Conservation (phyloP, 2,113 vertebrate genomes). For the Vombatus ursinus region DNA sequence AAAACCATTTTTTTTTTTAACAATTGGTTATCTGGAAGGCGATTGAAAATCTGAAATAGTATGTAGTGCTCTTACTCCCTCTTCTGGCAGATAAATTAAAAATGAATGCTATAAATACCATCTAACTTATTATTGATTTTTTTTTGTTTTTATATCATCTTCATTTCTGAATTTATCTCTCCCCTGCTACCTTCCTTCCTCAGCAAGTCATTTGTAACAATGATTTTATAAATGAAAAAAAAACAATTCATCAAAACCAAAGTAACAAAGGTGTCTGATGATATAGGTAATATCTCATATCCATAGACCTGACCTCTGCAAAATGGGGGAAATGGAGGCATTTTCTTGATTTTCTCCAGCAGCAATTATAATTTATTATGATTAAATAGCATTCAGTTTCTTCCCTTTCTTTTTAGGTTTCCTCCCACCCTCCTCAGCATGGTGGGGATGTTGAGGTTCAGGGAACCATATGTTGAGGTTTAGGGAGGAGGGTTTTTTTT, state of each 20-base stretch:
- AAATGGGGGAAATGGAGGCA: not conserved
- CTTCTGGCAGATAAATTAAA: constrained; percentile 77
- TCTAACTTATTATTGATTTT: not conserved
- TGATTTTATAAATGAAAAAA: not conserved
- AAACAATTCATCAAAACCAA: not conserved
- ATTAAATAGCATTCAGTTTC: not conserved
- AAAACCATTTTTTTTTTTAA: not conserved
- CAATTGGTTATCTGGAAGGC: not conserved
- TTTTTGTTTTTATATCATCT: not conserved
- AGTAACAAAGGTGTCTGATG: not conserved
- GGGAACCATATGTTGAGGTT: too few species aligned
- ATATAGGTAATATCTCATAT: not conserved
- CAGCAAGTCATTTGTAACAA: not conserved
- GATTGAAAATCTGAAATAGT: constrained; percentile 13
- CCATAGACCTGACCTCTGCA: not conserved
- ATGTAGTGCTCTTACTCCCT: constrained; percentile 79
- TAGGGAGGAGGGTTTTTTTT: too few species aligned
- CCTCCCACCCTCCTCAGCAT: not conserved
- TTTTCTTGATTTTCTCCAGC: not conserved
- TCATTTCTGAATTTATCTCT: not conserved
- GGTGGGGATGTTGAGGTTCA: too few species aligned
- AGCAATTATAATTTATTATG: not conserved
- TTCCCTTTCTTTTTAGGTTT: not conserved
- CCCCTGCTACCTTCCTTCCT: not conserved
- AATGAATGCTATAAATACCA: not conserved